Conservation (phyloP, 2,888 invertebrate genomes). For the Coremacera marginata region DNA sequence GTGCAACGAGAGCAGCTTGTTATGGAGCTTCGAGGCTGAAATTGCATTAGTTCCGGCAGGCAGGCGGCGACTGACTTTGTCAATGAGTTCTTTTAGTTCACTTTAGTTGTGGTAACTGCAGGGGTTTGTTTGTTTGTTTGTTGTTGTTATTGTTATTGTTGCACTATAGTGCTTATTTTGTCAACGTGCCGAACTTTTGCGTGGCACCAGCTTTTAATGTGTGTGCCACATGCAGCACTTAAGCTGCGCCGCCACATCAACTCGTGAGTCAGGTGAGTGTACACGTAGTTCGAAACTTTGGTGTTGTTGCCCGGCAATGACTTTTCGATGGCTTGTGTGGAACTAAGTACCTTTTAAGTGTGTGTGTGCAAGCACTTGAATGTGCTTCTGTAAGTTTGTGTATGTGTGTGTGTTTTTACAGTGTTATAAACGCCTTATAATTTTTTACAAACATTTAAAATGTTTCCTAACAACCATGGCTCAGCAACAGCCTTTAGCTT, state of each 20-base stretch:
- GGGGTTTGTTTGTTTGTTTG: too few species aligned
- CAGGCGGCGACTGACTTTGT: neutral
- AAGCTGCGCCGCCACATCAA: neutral
- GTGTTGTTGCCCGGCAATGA: neutral
- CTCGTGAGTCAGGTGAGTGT: neutral
- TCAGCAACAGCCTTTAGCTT: too few species aligned
- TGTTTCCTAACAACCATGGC: too few species aligned
- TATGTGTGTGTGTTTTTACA: neutral
- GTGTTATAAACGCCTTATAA: too few species aligned
- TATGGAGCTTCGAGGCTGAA: neutral
- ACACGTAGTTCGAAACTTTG: slow-evolving; percentile 2
- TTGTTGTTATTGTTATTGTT: too few species aligned
- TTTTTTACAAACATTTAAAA: too few species aligned
- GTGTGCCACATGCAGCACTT: neutral
- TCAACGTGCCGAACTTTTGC: slow-evolving; percentile 8
- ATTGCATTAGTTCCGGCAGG: neutral
- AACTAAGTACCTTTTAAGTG: neutral
- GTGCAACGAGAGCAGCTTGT: neutral
- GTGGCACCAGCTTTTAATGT: neutral
- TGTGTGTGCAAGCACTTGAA: neutral
- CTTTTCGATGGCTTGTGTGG: neutral
- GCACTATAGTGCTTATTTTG: neutral
- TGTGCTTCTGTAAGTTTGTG: neutral
- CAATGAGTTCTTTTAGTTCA: too few species aligned
- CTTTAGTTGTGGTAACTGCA: too few species aligned